phyloP scores from a whole-genome alignment of 2,797 vertebrate genomes.

The Eleutherodactylus coqui region DNA sequence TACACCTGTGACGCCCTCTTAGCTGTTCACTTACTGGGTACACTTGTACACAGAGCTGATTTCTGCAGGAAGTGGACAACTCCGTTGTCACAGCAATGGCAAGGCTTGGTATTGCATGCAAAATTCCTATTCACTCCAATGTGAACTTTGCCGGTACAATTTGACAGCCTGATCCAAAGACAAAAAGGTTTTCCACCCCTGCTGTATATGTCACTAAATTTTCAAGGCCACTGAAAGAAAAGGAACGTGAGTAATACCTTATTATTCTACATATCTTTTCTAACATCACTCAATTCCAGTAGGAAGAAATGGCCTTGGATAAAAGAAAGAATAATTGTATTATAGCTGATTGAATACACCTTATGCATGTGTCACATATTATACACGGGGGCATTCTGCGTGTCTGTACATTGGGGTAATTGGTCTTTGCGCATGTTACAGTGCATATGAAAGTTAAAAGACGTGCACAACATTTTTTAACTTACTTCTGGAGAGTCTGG shows the following conservation, averaged over 20 bases:
- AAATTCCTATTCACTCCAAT: too few species aligned
- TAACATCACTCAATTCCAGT: not conserved
- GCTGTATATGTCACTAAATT: not conserved
- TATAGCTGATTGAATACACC: not conserved
- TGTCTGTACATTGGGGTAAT: not conserved
- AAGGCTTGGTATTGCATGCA: too few species aligned
- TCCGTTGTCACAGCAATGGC: too few species aligned
- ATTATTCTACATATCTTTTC: not conserved
- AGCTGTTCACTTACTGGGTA: too few species aligned
- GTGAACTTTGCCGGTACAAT: not conserved
- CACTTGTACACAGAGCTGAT: too few species aligned
- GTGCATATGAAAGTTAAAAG: conserved; percentile 2
- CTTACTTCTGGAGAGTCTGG: too few species aligned
- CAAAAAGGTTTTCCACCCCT: not conserved
- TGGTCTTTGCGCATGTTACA: not conserved
- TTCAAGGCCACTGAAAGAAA: not conserved
- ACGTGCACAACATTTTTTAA: too few species aligned
- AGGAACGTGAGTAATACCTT: not conserved
- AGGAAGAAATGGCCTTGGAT: not conserved
- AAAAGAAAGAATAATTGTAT: conserved; percentile 5
- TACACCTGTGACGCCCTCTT: too few species aligned
- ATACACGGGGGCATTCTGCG: not conserved
- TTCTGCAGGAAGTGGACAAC: too few species aligned
- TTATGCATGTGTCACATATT: conserved; percentile 23
- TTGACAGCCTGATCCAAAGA: not conserved